These are phyloP conservation scores for Drusus annulatus DNA, from an alignment of 1,140 invertebrate genomes.

Conservation along the genomic window DNA sequence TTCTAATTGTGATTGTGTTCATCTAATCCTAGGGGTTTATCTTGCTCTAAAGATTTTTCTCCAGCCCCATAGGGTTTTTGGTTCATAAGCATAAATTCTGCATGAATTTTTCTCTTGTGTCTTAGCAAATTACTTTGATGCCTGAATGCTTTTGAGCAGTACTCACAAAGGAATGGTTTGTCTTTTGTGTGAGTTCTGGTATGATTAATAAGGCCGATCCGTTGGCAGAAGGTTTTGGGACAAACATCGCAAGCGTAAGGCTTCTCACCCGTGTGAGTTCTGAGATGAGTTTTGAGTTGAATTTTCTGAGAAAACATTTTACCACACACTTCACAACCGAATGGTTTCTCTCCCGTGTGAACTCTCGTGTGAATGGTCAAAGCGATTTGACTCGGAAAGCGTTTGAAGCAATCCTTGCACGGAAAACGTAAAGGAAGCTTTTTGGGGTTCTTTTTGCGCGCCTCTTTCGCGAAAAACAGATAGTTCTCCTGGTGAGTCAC, in stretches of 20 bases:
- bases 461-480: too few relatives aligned
- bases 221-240: neutral
- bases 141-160: too few relatives aligned
- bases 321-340: neutral
- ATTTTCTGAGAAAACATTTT: neutral
- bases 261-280: neutral
- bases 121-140: too few relatives aligned
- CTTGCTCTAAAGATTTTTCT: too few relatives aligned
- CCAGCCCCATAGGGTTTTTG: too few relatives aligned
- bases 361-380: neutral
- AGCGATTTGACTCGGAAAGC: neutral
- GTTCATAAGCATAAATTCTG: too few relatives aligned
- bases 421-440: neutral
- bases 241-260: neutral
- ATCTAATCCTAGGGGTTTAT: too few relatives aligned
- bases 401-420: neutral
- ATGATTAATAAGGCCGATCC: neutral
- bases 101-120: too few relatives aligned
- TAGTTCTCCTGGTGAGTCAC: too few relatives aligned
- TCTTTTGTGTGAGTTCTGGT: neutral
- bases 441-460: too few relatives aligned
- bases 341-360: neutral
- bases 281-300: neutral
- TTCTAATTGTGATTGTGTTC: too few relatives aligned
- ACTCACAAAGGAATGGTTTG: neutral